Base-by-base conservation (phyloP, 2,113 vertebrate genomes). In the Gambusia holbrooki region DNA sequence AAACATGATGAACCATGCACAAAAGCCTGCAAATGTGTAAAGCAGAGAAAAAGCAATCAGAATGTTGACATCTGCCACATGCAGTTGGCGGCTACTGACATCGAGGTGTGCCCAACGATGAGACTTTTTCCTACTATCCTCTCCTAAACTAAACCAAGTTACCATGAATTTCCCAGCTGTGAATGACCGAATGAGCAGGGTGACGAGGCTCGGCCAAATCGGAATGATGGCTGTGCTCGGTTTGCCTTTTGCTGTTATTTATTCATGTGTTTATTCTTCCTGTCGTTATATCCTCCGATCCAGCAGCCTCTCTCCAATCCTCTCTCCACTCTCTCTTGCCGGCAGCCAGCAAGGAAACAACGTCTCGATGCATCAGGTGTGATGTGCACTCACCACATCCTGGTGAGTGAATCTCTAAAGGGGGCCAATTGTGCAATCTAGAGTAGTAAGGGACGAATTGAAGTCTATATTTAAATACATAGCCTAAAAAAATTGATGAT, bases 201-300 rank as follows among this genome's bases (percentile, higher is more conserved):
- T 77, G 84, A 91, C 79, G 51, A 85, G 89, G 48, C 86, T 90
- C 77, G 62, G 84, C 88, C 83, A 90, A 91, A 90, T 90, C 85
- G 77, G 73, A 86, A 83, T 87, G 90, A 92, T 88, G 87, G 90
- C 84, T 71, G 73, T 62, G 87, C 85, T 89, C 87, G 82, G 85
- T 91, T 92, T 90, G 90, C 87, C 84, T 90, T 92, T 89, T 88
- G 81, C 86, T 79, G 81, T 92, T 92, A 92, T 92, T 92, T 91
- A 92, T 92, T 91, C 87, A 91, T 88, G 89, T 91, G 86, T 90
- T 88, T 90, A 88, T 89, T 89, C 86, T 84, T 88, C 84, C 90
- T 90, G 86, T 88, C 89, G 79, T 89, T 79, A 76, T 60, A 69
- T 76, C 75, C 76, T 79, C 81, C 30, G 60, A 85, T 83, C 82